These are phyloP conservation scores for Enteromius fasciolatus DNA, from an alignment of 2,797 vertebrate species.

Conservation along the genomic window DNA sequence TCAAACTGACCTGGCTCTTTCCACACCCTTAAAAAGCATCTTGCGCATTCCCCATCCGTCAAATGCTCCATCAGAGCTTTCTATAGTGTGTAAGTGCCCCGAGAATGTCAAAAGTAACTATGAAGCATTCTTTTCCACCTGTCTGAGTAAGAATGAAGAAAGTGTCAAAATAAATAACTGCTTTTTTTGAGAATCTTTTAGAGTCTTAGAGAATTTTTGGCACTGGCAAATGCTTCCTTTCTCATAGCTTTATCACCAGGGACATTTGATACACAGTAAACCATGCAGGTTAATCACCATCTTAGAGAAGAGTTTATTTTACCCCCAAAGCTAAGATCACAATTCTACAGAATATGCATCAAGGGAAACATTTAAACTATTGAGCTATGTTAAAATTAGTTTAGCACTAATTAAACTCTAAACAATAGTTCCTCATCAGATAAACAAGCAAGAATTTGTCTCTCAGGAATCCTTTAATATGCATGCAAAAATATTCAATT, in stretches of 20 bases:
- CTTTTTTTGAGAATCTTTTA: background rate
- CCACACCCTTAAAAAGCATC: background rate
- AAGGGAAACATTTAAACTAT: conserved; percentile 2
- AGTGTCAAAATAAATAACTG: background rate
- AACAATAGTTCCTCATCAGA: background rate
- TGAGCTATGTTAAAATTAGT: background rate
- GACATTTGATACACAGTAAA: conserved; percentile 6
- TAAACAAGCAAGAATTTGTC: background rate
- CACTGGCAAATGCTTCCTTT: background rate
- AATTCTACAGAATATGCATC: conserved; percentile 15
- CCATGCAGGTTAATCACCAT: background rate
- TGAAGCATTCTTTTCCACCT: conserved; percentile 25
- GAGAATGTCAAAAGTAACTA: conserved; percentile 18
- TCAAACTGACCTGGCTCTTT: background rate
- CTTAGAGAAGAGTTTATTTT: conserved; percentile 20
- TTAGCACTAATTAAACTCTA: conserved; percentile 1
- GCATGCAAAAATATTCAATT: background rate
- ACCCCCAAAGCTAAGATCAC: conserved; percentile 14
- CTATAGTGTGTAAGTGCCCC: conserved; percentile 12
- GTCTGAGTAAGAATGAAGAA: background rate
- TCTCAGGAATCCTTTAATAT: background rate
- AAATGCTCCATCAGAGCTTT: conserved; percentile 18
- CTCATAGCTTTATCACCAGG: background rate
- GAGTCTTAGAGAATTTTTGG: background rate
- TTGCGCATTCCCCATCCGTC: background rate